Conservation (phyloP, 2,888 invertebrate species). For the Vesta saturnalis region DNA sequence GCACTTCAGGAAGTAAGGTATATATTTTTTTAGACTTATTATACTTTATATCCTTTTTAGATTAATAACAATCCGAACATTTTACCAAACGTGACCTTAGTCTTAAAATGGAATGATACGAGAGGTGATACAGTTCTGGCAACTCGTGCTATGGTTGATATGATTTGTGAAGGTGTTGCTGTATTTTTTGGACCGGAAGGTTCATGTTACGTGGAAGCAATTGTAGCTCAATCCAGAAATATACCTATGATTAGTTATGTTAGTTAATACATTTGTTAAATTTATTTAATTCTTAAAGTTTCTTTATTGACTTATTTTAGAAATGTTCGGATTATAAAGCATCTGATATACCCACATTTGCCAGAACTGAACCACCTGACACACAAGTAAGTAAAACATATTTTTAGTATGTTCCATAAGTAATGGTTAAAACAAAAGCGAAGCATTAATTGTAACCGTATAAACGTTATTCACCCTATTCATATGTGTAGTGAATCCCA, state of each 20-base stretch:
- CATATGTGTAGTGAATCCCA: background rate
- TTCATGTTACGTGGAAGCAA: slow-evolving; percentile 93
- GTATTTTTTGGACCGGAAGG: slow-evolving; percentile 98
- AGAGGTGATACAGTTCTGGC: slow-evolving; percentile 85
- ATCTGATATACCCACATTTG: slow-evolving; percentile 89
- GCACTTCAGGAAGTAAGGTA: slow-evolving; percentile 81
- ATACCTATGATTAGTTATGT: slow-evolving; percentile 98
- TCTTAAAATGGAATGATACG: slow-evolving; percentile 84
- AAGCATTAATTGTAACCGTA: background rate
- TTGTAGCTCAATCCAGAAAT: slow-evolving; percentile 92
- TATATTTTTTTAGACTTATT: slow-evolving; percentile 13
- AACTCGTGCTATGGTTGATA: slow-evolving; percentile 86
- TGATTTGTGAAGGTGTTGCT: slow-evolving; percentile 89
- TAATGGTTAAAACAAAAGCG: background rate
- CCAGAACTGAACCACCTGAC: slow-evolving; percentile 92
- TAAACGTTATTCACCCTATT: too few species aligned
- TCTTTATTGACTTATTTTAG: slow-evolving; percentile 64
- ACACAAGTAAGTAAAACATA: slow-evolving; percentile 76
- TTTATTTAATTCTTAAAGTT: background rate
- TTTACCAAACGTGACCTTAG: slow-evolving; percentile 78
- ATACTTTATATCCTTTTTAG: slow-evolving; percentile 58
- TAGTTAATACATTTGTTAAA: slow-evolving; percentile 65
- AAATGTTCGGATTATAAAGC: slow-evolving; percentile 95
- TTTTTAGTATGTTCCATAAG: slow-evolving; percentile 2
- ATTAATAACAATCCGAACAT: slow-evolving; percentile 75